phyloP scores from a whole-genome alignment of 2,797 vertebrate species.

The Falco novaeseelandiae region DNA sequence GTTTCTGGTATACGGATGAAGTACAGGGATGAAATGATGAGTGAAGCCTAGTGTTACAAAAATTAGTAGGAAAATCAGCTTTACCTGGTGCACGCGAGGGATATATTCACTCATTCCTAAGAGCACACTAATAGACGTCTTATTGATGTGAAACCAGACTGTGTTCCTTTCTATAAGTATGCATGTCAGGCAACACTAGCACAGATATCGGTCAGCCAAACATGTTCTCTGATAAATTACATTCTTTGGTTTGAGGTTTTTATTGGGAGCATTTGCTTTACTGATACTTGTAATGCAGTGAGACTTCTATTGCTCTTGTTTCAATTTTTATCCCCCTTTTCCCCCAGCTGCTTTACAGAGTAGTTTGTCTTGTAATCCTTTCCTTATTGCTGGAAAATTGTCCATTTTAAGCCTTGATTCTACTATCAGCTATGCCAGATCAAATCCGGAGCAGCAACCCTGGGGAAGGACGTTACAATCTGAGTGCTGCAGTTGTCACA shows the following conservation, averaged over 20 bases:
- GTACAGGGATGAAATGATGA: neutral
- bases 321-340: neutral
- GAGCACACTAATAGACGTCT: neutral
- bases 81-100: neutral
- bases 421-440: neutral
- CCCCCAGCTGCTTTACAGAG: neutral
- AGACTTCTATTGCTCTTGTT: neutral
- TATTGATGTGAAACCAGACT: neutral
- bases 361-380: conserved; percentile 16
- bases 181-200: neutral
- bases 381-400: conserved; percentile 38
- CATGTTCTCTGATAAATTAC: conserved; percentile 27
- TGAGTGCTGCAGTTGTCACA: neutral
- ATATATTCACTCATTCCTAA: neutral
- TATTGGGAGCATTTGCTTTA: conserved; percentile 16
- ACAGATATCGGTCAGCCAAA: neutral
- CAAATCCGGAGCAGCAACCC: neutral
- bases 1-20: neutral
- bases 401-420: neutral
- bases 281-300: neutral
- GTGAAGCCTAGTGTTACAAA: neutral
- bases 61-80: neutral
- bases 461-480: neutral
- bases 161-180: neutral
- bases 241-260: neutral